These are phyloP conservation scores for Champsocephalus gunnari DNA, from an alignment of 2,797 vertebrate species.

Conservation along the genomic window DNA sequence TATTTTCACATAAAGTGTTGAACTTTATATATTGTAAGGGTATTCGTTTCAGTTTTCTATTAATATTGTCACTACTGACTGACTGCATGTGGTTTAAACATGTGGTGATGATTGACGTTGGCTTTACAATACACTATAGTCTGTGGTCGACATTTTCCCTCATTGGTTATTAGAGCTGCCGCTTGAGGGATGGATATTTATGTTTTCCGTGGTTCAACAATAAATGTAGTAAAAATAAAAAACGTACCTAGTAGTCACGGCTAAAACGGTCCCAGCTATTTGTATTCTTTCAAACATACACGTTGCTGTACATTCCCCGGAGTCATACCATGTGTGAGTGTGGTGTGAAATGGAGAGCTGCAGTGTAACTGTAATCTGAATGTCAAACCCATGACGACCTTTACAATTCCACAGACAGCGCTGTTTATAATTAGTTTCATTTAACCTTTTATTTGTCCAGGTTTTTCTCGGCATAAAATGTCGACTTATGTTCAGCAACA, in stretches of 20 bases:
- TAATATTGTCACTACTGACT: no score
- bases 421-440: not conserved
- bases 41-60: no score
- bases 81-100: no score
- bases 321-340: constrained; percentile 9
- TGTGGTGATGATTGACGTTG: no score
- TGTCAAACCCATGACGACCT: not conserved
- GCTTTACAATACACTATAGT: no score
- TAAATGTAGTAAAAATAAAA: not conserved
- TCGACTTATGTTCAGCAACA: constrained; percentile 9
- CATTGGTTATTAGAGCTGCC: no score
- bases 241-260: constrained; percentile 14
- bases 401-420: not conserved
- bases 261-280: constrained; percentile 13
- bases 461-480: not conserved
- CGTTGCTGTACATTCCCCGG: constrained; percentile 7
- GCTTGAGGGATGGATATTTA: not conserved
- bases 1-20: no score
- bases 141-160: no score
- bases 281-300: constrained; percentile 6
- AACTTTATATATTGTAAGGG: no score
- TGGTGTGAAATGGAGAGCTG: constrained; percentile 6
- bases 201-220: not conserved
- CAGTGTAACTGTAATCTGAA: not conserved
- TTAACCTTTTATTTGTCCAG: not conserved